Evolutionary conservation across 1,140 invertebrate genomes (phyloP), one percentile per base, ranked within the genome.

Genomic region (Drosophila guanche): DNA sequence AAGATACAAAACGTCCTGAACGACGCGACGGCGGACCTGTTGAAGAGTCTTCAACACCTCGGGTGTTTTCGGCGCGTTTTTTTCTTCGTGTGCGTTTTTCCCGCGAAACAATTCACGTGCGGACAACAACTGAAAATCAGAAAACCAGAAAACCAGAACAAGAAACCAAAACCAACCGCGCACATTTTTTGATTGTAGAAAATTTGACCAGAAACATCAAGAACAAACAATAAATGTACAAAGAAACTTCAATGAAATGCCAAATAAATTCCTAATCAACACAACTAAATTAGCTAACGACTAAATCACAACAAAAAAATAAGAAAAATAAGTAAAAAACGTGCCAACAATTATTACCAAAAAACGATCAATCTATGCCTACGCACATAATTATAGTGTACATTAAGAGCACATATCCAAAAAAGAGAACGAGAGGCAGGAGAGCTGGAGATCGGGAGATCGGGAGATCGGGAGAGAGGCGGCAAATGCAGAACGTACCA

Each of bases 161-260:
- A 57, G 0, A 62, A 12, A 12, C 33, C 10, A 3, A 62, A 12
- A 12, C 33, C 10, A 3, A 37, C 33, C 43, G 12, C 47, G 14
- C 47, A 48, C 29, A 77, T 69, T 55, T 78, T 65, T 79, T 79
- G 75, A 79, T 79, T 79, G 68, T 79, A 59, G 78, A 47, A 45
- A 12, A 41, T 40, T 47, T 50, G 16, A 37, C 14, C 45, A 56
- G 41, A 70, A 46, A n/a, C 33, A 67, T 54, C 29, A 59, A 60
- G 23, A 59, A 46, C 20, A 45, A 71, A 45, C 55, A 61, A 25
- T 20, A 61, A 52, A 73, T 59, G 68, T 81, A 77, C 79, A 77
- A 77, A 81, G 41, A 10, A 20, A 57, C 66, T 33, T 29, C 40
- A 75, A 50, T 65, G 25, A 70, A 74, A 60, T 79, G 48, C 66